Percentiles rank a stretch among this genome's conserved stretches.
Evolutionary conservation across 2,888 invertebrate genomes (phyloP).

Genomic region (Saturnia japonica): DNA sequence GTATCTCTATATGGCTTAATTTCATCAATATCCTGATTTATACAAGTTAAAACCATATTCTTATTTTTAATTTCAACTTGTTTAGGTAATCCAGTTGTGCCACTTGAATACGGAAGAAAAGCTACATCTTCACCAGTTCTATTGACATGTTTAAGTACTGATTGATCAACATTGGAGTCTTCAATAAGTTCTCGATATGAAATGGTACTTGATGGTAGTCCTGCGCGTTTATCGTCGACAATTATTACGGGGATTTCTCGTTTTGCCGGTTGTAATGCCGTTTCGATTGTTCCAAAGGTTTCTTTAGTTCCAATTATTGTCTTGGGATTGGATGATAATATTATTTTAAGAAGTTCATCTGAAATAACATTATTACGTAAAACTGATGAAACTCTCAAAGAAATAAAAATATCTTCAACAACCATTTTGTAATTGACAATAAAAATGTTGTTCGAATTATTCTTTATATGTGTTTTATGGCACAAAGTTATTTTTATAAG

Average conservation of each 20-base stretch:
- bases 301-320: constrained; percentile 81
- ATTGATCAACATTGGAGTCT: constrained; percentile 69
- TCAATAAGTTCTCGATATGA: constrained; percentile 82
- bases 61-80: constrained; percentile 85
- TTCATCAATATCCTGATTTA: constrained; percentile 50
- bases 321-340: constrained; percentile 83
- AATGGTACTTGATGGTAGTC: constrained; percentile 76
- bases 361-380: constrained; percentile 39
- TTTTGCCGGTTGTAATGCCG: constrained; percentile 69
- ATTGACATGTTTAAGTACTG: constrained; percentile 61
- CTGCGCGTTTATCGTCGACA: constrained; percentile 34
- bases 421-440: no score
- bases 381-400: no score
- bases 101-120: constrained; percentile 90
- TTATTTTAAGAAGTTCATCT: constrained; percentile 87
- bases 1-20: constrained; percentile 52
- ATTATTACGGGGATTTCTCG: constrained; percentile 76
- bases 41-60: constrained; percentile 75
- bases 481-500: no score
- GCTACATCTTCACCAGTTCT: constrained; percentile 79
- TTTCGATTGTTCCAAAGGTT: constrained; percentile 65
- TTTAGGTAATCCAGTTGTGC: constrained; percentile 91
- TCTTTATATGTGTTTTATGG: no score
- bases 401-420: no score
- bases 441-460: no score